Percentiles rank a stretch among this genome's conserved stretches.
Conservation (phyloP, 2,888 invertebrate species). For the Leptinotarsa peninsularis region DNA sequence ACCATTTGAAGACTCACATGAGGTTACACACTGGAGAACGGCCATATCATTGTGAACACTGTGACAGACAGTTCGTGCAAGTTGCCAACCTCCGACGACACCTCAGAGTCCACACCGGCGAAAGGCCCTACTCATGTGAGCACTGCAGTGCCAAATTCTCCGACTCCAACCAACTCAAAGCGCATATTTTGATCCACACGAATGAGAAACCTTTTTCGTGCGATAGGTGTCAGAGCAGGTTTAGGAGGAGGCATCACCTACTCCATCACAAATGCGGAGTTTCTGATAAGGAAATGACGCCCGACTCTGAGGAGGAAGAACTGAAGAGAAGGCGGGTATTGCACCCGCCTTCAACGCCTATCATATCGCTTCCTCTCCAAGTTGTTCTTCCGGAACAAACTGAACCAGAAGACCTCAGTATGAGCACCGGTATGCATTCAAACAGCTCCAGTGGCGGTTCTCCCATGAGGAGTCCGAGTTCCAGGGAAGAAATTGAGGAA, state of each 20-base stretch:
- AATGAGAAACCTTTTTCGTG: constrained; percentile 92
- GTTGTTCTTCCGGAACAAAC: constrained; percentile 82
- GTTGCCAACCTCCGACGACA: constrained; percentile 92
- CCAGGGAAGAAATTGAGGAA: constrained; percentile 64
- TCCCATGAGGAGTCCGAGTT: constrained; percentile 65
- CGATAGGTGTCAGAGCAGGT: constrained; percentile 80
- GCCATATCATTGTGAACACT: constrained; percentile 91
- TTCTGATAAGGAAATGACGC: constrained; percentile 55
- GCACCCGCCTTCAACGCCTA: constrained; percentile 66
- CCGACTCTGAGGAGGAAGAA: constrained; percentile 59
- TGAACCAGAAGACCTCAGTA: constrained; percentile 90
- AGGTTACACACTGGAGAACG: constrained; percentile 93
- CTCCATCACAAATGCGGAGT: constrained; percentile 85
- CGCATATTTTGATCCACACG: constrained; percentile 89
- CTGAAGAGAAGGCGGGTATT: constrained; percentile 66
- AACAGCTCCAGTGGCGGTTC: constrained; percentile 68
- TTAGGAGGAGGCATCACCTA: constrained; percentile 87
- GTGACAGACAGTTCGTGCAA: constrained; percentile 93
- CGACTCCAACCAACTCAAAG: constrained; percentile 92
- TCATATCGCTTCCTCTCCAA: constrained; percentile 58
- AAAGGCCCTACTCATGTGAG: constrained; percentile 89
- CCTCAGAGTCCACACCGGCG: constrained; percentile 90
- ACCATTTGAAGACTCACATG: constrained; percentile 93
- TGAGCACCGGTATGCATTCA: constrained; percentile 71
- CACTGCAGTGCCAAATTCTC: constrained; percentile 88